Evolutionary conservation across 1,140 invertebrate species (phyloP), one percentile per base, ranked within the genome.

Genomic region (Drosophila quadrilineata): DNA sequence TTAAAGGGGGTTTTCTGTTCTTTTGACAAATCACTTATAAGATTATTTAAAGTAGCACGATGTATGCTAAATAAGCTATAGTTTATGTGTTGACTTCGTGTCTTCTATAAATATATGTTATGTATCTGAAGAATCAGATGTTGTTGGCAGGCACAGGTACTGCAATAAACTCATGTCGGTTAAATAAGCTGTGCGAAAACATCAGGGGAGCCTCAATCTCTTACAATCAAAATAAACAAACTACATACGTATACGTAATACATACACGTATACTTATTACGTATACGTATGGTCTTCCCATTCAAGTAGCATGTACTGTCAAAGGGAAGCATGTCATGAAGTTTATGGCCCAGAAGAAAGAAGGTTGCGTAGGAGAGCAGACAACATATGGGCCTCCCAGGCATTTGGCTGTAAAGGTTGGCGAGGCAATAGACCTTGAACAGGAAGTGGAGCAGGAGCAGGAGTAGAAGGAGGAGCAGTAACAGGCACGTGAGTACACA

Each of bases 131-230:
- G 26, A 54, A 22, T 43, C 38, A 41, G 16, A 41, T 54, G 17
- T 43, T 28, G n/a, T 31, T 52, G 26, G 6, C 49, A 40, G 14
- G 14, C 16, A 14, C 8, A n/a, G 26, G 8, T 12, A 28, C 24
- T 40, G 35, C 49, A 52, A 36, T 50, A 50, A 36, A 54, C 36
- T 53, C 35, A 28, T 31, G 24, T 41, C 36, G 43, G 26, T 12
- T 2, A 31, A 33, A 14, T 54, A 54, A 54, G 38, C 26, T 41
- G 26, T 17, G 24, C 8, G n/a, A 12, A 22, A 14, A 33, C 19
- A 43, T 21, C 38, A 41, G 33, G 19, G 38, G 19, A 54, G 33
- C 33, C 35, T 54, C 38, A 43, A 45, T 28, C 8, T 45, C 38
- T 8, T 22, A 6, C 38, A 21, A 43, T 29, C 52, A 3, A 33